phyloP scores from a whole-genome alignment of 2,888 invertebrate genomes.

The Oscheius myriophilus region DNA sequence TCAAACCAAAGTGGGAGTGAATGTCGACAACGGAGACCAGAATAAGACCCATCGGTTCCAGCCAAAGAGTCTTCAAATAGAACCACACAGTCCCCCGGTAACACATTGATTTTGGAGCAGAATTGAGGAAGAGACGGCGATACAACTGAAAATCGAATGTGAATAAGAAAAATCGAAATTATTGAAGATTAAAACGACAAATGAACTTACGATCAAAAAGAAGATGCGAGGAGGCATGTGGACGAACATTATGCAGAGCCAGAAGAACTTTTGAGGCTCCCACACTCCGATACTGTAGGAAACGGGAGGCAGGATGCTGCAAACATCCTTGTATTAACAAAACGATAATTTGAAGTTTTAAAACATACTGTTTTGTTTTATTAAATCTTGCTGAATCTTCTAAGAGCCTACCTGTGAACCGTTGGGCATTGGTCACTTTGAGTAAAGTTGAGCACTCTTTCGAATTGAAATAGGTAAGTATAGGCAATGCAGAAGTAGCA shows the following conservation, averaged over 20 bases:
- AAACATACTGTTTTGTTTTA: no score
- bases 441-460: slow-evolving; percentile 63
- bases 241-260: slow-evolving; percentile 65
- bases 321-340: no score
- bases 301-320: slow-evolving; percentile 65
- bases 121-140: slow-evolving; percentile 46
- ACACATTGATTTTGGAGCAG: slow-evolving; percentile 42
- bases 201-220: slow-evolving; percentile 52
- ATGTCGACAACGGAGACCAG: slow-evolving; percentile 66
- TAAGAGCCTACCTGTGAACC: slow-evolving; percentile 53
- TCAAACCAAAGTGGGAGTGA: slow-evolving; percentile 59
- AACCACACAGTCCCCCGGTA: slow-evolving; percentile 37
- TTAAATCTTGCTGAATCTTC: neutral
- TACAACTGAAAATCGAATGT: slow-evolving; percentile 41
- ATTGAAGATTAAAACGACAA: neutral
- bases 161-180: neutral
- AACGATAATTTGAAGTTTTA: neutral
- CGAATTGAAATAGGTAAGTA: slow-evolving; percentile 66
- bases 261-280: slow-evolving; percentile 67
- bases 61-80: slow-evolving; percentile 49
- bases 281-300: slow-evolving; percentile 68
- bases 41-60: slow-evolving; percentile 54
- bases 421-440: slow-evolving; percentile 60
- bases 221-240: slow-evolving; percentile 65
- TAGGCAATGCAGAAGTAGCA: slow-evolving; percentile 67